Evolutionary conservation across 2,113 vertebrate species (phyloP), one percentile per base, ranked within the genome.

Genomic region (Lepidiolamprologus cunningtoni): DNA sequence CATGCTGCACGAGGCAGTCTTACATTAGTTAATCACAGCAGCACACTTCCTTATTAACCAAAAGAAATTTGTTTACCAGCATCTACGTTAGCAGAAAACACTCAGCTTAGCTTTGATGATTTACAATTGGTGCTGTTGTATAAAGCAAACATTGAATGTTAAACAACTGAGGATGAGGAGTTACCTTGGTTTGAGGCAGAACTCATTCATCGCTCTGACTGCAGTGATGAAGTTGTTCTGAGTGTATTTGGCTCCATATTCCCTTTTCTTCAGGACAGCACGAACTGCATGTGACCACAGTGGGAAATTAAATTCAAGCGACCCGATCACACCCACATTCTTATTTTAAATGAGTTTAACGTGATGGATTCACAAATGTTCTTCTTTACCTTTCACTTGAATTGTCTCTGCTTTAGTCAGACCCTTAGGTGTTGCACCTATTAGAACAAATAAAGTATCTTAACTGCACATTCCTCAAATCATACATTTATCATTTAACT

Each of bases 181-280:
- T 17, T 96, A 99, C 99, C 98, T 99, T 94, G 98, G 97, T 95
- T 99, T 99, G 81, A 99, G 97, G 87, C 98, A 99, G 96, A 99
- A 99, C 85, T 99, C 99, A 91, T 99, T 99, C 96, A 99, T 98
- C 85, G 98, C 98, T 97, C 98, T 97, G 86, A 99, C 97, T 87
- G 98, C 98, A 52, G 98, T 99, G 96, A 99, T 99, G 93, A 99
- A 99, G 95, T 99, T 99, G 96, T 99, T 99, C 93, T 99, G 95
- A 7, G 97, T 99, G 80, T 99, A 99, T 89, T 97, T 99, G 94
- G 97, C 90, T 95, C 98, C 98, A 94, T 99, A 99, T 0, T 99
- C 98, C 80, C 99, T 97, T 95, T 99, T 99, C 94, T 99, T 99
- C 90, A 99, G 97, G 79, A 99, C 98, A 45, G 99, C 98, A 93